These are phyloP conservation scores for Chaetodon trifascialis DNA, from an alignment of 2,113 vertebrate species.

Conservation along the genomic window DNA sequence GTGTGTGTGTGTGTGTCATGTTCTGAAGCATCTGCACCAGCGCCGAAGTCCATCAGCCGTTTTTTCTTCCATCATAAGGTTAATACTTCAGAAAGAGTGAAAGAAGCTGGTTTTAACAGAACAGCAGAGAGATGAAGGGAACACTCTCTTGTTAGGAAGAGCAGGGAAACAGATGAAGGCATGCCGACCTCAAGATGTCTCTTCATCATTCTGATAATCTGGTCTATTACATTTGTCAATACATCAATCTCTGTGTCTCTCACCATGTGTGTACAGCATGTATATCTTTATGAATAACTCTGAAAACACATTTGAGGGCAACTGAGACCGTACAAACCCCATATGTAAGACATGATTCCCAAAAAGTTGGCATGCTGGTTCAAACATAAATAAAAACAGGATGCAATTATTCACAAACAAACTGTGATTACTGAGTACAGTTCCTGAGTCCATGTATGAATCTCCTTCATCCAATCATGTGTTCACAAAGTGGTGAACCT, in stretches of 20 bases:
- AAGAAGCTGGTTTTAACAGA: background rate
- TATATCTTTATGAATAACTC: background rate
- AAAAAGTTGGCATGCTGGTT: too few species aligned
- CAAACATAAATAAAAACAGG: too few species aligned
- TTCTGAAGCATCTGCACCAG: background rate
- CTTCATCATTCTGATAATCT: background rate
- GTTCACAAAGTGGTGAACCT: too few species aligned
- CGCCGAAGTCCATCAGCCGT: background rate
- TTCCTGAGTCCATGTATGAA: too few species aligned
- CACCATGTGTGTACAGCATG: background rate
- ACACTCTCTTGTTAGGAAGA: too few species aligned
- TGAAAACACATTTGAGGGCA: background rate
- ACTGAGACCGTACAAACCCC: background rate
- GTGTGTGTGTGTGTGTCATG: background rate
- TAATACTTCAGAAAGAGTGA: background rate
- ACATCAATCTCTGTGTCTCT: background rate
- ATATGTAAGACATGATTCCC: background rate
- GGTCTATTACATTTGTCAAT: too few species aligned
- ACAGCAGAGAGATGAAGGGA: background rate
- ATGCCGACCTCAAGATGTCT: background rate
- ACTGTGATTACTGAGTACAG: too few species aligned
- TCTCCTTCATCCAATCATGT: too few species aligned
- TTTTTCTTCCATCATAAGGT: background rate
- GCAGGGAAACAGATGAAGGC: background rate
- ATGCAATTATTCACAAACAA: too few species aligned